Conservation (phyloP, 2,113 vertebrate genomes). For the Tragulus kanchil region DNA sequence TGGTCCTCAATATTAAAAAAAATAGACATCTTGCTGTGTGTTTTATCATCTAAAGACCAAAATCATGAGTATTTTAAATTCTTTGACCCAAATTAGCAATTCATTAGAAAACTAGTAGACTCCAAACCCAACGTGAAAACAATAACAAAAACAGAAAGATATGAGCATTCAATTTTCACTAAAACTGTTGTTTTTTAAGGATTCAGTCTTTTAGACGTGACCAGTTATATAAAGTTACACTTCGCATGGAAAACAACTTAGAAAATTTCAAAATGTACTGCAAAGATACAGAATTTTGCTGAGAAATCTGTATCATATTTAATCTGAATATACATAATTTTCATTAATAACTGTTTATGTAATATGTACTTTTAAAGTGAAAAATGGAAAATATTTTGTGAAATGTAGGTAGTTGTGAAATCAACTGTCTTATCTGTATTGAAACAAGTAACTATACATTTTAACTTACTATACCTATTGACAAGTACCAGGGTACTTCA, state of each 20-base stretch:
- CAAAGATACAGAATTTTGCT: not conserved
- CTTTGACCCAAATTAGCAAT: not conserved
- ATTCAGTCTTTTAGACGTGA: not conserved
- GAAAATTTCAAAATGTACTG: not conserved
- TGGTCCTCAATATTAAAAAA: not conserved
- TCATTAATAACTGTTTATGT: not conserved
- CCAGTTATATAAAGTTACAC: not conserved
- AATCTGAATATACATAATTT: not conserved
- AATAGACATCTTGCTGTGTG: not conserved
- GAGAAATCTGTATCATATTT: not conserved
- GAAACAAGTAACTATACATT: not conserved
- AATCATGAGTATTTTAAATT: slow-evolving; percentile 41
- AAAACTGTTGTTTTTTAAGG: not conserved
- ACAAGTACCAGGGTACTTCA: not conserved
- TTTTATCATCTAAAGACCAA: slow-evolving; percentile 28
- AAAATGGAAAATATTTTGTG: not conserved
- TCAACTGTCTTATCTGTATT: not conserved
- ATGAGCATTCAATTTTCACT: not conserved
- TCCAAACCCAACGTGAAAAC: not conserved
- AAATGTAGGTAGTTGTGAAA: not conserved
- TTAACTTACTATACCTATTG: not conserved
- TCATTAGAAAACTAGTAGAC: not conserved
- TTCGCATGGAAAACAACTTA: not conserved
- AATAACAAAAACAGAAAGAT: not conserved
- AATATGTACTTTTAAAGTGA: not conserved